Evolutionary conservation across 2,797 vertebrate genomes (phyloP), one percentile per base, ranked within the genome.

Genomic region (Melanotaenia pygmaea): DNA sequence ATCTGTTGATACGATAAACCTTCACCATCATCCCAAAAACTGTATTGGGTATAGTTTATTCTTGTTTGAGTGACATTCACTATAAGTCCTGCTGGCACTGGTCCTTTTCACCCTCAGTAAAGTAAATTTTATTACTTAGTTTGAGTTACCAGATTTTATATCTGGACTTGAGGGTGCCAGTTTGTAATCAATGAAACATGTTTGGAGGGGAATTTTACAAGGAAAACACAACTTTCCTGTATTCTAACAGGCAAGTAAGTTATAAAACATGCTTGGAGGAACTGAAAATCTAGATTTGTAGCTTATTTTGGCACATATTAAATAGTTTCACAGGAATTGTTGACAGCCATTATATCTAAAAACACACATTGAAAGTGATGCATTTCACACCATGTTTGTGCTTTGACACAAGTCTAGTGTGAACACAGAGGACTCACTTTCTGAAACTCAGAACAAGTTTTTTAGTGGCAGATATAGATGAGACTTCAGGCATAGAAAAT

Each of bases 311-410:
- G 77, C n/a, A 75, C 81, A 65, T 79, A 51, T 76, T 79, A 20
- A 66, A 69, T 64, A 75, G 59, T 58, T 79, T 84, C 76, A 78
- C 73, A 63, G 37, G 35, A 47, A 59, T 43, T 20, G 12, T 67
- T 67, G 35, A 73, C 22, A 32, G 76, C 64, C 79, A 53, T 59
- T 50, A 72, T 61, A 57, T 40, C 59, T 63, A 11, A 80, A 75
- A 30, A 79, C 59, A 76, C 79, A 82, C 76, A 69, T 72, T 30
- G 26, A 75, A 79, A 77, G 87, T 77, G 88, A 58, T 76, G 64
- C 78, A 62, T 86, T 85, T 89, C 84, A 85, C 84, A 75, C 81
- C 62, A 50, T 0, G 32, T 70, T 86, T 80, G 82, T 77, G 64
- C 59, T 80, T 64, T 76, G 71, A 77, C 85, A 79, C 76, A 43